Evolutionary conservation across 1,140 invertebrate genomes (phyloP), one percentile per base, ranked within the genome.

Genomic region (Drosophila mojavensis): DNA sequence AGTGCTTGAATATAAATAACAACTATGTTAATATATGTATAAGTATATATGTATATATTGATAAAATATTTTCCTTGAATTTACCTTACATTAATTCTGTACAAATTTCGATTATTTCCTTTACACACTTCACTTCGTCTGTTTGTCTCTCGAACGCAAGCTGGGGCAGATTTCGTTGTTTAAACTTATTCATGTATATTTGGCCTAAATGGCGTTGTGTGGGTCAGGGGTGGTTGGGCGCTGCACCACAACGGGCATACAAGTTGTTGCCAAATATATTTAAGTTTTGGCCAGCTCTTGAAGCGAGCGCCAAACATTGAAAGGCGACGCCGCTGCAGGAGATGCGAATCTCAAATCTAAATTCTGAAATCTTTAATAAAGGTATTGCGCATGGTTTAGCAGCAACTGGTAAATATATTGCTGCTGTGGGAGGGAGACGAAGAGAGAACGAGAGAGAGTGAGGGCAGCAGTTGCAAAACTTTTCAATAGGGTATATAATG

Each of bases 281-380:
- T 73, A 84, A 84, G 81, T 84, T 84, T 85, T 81, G 60, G 74
- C 73, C 81, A 74, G 77, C 84, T 68, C 61, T 83, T 84, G 50
- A 75, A 56, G 71, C 70, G 33, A 39, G 39, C 62, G 1, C 43
- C 43, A 45, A 33, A 68, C 71, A 71, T 67, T 61, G 75, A 78
- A 81, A 67, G 71, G 63, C 56, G 58, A 26, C 69, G 36, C 62
- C 73, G 56, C 68, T 61, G 64, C 54, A 56, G 68, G 28, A 72
- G 54, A 36, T 51, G 50, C 50, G 50, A 28, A 51, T 26, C 15
- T 28, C 17, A 45, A 55, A 55, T 48, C 50, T 28, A 20, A 48
- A 70, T 62, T 62, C 58, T 24, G 41, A 75, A 64, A 75, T 58
- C 73, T 65, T 50, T 71, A 61, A 75, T 75, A 75, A 75, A 75